These are phyloP conservation scores for Tenebrosternarchus preto DNA, from an alignment of 2,113 vertebrate species.

Conservation along the genomic window DNA sequence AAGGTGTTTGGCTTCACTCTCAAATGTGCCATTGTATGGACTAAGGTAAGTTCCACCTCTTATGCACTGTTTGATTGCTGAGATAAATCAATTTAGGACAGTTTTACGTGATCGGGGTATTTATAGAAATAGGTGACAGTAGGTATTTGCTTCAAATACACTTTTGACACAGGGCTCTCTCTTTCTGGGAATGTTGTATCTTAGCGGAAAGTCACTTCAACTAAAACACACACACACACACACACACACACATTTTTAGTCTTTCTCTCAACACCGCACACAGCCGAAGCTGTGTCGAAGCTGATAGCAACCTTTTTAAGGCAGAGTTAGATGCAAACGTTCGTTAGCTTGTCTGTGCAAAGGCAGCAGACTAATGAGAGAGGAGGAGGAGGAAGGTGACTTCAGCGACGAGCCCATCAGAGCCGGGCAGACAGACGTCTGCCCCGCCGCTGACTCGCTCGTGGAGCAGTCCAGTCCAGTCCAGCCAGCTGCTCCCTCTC, in stretches of 20 bases:
- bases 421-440: no score
- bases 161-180: not conserved
- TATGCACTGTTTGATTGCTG: not conserved
- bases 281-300: not conserved
- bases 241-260: not conserved
- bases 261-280: not conserved
- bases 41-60: conserved; percentile 33
- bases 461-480: conserved; percentile 4
- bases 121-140: conserved; percentile 2
- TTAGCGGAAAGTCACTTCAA: no score
- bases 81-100: conserved; percentile 15
- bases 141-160: not conserved
- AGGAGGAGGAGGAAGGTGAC: no score
- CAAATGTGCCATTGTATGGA: conserved; percentile 38
- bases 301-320: not conserved
- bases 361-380: not conserved
- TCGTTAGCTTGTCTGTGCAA: not conserved
- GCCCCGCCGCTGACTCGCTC: not conserved
- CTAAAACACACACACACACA: no score
- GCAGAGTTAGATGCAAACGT: not conserved
- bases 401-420: no score
- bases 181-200: not conserved
- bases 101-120: conserved; percentile 3
- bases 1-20: conserved; percentile 38
- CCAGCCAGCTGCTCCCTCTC: conserved; percentile 26